phyloP scores from a whole-genome alignment of 2,888 invertebrate genomes.

The Orthosia gothica region DNA sequence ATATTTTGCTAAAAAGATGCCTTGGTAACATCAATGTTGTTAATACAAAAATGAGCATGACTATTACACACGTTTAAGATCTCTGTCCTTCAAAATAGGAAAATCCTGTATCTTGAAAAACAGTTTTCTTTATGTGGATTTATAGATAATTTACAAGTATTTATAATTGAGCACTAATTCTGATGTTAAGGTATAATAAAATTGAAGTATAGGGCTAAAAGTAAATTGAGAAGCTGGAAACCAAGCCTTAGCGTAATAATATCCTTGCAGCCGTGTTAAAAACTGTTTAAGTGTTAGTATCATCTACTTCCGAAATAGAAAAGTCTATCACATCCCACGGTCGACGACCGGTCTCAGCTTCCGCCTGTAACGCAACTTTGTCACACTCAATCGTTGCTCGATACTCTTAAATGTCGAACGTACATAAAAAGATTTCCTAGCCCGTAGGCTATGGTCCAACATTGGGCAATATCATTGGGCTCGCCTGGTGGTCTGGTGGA shows the following conservation, averaged over 20 bases:
- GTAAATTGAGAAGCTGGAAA: too few species aligned
- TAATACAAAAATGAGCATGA: too few species aligned
- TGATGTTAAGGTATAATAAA: too few species aligned
- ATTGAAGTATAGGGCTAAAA: too few species aligned
- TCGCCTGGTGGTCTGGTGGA: not conserved
- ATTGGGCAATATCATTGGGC: not conserved
- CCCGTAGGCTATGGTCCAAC: not conserved
- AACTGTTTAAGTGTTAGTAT: slow-evolving; percentile 8
- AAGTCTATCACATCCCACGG: slow-evolving; percentile 68
- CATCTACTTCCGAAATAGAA: slow-evolving; percentile 70
- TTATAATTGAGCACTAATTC: too few species aligned
- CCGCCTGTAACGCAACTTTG: slow-evolving; percentile 63
- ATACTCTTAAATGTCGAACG: not conserved
- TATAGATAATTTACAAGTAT: too few species aligned
- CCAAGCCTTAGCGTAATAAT: not conserved
- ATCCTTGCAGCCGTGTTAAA: not conserved
- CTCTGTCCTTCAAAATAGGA: too few species aligned
- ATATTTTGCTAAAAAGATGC: too few species aligned
- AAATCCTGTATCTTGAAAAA: too few species aligned
- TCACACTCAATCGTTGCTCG: slow-evolving; percentile 33
- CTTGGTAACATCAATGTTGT: too few species aligned
- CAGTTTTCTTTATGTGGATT: too few species aligned
- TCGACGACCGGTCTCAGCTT: slow-evolving; percentile 72
- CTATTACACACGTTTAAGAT: too few species aligned
- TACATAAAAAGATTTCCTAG: not conserved